These are phyloP conservation scores for Melikaiella ostensackeni DNA, from an alignment of 2,888 invertebrate genomes.

Conservation along the genomic window DNA sequence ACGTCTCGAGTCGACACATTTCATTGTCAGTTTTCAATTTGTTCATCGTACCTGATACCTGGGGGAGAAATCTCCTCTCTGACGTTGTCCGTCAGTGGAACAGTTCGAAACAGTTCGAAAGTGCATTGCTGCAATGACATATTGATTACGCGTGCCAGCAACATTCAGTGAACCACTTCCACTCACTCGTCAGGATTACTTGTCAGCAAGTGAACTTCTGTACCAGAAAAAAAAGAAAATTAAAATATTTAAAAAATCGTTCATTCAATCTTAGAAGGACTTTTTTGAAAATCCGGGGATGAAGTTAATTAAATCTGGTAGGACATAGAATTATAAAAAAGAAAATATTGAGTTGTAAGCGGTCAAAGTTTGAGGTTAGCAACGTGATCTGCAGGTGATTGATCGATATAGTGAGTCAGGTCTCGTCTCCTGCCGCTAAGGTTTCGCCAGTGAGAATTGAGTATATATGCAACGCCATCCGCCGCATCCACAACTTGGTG, in stretches of 20 bases:
- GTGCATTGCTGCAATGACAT: constrained; percentile 30
- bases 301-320: neutral
- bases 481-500: constrained; percentile 26
- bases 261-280: neutral
- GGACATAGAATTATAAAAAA: neutral
- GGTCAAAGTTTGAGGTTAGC: neutral
- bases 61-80: neutral
- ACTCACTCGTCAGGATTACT: constrained; percentile 1
- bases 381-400: neutral
- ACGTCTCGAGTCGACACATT: neutral
- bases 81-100: neutral
- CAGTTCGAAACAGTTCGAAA: constrained; percentile 28
- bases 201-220: constrained; percentile 1
- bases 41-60: neutral
- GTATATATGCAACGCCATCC: constrained; percentile 21
- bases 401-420: constrained; percentile 2
- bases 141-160: constrained; percentile 22
- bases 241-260: neutral
- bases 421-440: neutral
- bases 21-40: neutral
- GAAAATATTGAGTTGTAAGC: neutral
- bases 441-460: constrained; percentile 8
- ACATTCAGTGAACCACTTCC: constrained; percentile 24
- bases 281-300: neutral
- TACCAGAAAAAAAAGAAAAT: neutral